A percentile compares a stretch with the other conserved stretches of the same genome.
Conservation (phyloP, 2,888 invertebrate species). For the Melinopterus prodromus region DNA sequence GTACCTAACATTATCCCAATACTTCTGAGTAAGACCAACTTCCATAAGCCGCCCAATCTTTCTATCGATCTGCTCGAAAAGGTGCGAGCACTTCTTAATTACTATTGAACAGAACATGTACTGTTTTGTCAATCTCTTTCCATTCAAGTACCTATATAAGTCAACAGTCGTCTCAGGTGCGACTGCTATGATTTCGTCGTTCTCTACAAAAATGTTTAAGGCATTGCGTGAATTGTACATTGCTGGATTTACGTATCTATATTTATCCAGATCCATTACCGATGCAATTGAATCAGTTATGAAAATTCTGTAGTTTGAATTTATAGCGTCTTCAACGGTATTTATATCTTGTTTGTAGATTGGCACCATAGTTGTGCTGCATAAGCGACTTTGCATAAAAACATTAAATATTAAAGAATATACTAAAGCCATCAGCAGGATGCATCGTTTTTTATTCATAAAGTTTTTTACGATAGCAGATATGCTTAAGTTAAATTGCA, state of each 20-base stretch:
- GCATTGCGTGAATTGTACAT: neutral
- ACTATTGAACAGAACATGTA: neutral
- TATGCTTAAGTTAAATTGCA: neutral
- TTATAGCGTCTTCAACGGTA: neutral
- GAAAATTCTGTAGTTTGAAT: neutral
- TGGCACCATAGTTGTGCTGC: neutral
- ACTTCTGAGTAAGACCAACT: neutral
- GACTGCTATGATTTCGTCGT: neutral
- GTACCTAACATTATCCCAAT: neutral
- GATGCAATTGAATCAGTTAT: neutral
- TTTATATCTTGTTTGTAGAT: neutral
- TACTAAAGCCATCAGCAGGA: neutral
- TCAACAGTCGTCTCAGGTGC: neutral
- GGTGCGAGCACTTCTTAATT: neutral
- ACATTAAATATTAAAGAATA: neutral
- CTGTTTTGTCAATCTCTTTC: neutral
- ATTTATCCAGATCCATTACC: neutral
- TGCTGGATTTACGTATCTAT: neutral
- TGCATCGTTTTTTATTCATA: neutral
- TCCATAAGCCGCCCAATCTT: neutral
- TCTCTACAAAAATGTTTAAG: neutral
- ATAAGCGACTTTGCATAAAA: neutral
- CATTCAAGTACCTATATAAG: neutral
- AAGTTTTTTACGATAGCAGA: neutral
- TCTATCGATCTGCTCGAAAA: neutral